Evolutionary conservation across 2,113 vertebrate species (phyloP).

Genomic region (Gadus chalcogrammus): DNA sequence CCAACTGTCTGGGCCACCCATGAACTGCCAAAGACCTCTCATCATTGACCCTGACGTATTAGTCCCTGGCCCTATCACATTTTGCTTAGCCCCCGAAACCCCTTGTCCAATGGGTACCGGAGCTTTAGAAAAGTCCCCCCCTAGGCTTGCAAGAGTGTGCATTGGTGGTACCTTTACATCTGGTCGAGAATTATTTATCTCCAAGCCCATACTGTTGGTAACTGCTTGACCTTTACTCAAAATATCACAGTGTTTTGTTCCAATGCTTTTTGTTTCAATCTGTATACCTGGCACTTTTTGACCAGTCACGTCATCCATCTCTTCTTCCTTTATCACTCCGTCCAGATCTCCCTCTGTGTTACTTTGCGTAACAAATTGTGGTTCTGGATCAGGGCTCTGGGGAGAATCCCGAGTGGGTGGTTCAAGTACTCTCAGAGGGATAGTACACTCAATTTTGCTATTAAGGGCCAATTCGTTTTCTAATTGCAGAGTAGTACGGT

Average conservation of each 20-base stretch:
- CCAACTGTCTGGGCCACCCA: not conserved
- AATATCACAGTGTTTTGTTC: not conserved
- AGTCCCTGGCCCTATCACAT: not conserved
- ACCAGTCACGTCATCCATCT: not conserved
- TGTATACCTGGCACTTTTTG: not conserved
- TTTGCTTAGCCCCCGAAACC: not conserved
- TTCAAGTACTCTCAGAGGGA: conserved; percentile 63
- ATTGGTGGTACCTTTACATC: not conserved
- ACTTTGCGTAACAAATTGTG: conserved; percentile 48
- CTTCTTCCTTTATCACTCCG: conserved; percentile 24
- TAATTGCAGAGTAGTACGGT: conserved; percentile 12
- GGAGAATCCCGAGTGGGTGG: conserved; percentile 65
- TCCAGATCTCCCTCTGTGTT: conserved; percentile 20
- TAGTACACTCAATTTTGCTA: conserved; percentile 49
- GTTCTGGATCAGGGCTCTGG: conserved; percentile 67
- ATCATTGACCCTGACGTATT: not conserved
- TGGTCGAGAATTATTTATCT: not conserved
- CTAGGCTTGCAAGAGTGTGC: too few species aligned
- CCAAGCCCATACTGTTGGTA: not conserved
- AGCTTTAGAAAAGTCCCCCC: not conserved
- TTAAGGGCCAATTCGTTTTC: conserved; percentile 23
- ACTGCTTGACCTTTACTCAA: too few species aligned
- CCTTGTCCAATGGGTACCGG: not conserved
- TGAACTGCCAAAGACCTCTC: conserved; percentile 8
- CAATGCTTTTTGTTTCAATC: not conserved